Conservation (phyloP, 2,888 invertebrate genomes). For the Crocallis elinguaria region DNA sequence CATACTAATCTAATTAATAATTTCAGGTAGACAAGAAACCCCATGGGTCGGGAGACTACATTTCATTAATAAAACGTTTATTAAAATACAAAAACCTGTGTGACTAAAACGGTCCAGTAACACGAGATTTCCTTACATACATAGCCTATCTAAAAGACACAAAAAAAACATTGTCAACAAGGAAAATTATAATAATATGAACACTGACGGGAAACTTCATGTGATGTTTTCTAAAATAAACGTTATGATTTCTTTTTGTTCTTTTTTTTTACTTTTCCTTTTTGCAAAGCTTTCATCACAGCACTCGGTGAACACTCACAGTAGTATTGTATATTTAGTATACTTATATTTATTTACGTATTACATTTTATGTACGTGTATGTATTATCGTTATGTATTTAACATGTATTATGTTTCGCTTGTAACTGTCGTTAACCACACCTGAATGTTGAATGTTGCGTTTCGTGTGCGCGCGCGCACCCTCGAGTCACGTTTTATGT, state of each 20-base stretch:
- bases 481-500: constrained; percentile 42
- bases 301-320: constrained; percentile 83
- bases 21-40: constrained; percentile 83
- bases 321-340: constrained; percentile 66
- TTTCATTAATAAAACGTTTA: constrained; percentile 73
- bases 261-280: constrained; percentile 76
- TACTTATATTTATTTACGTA: constrained; percentile 53
- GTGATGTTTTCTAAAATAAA: constrained; percentile 66
- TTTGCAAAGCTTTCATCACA: constrained; percentile 82
- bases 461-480: constrained; percentile 42
- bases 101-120: constrained; percentile 71
- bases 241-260: constrained; percentile 70
- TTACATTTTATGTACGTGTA: constrained; percentile 44
- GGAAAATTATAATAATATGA: constrained; percentile 23
- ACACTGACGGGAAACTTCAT: constrained; percentile 34
- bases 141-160: constrained; percentile 38
- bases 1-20: constrained; percentile 84
- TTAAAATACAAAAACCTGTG: constrained; percentile 60
- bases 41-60: constrained; percentile 82
- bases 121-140: constrained; percentile 53
- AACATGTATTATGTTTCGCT: constrained; percentile 70
- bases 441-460: constrained; percentile 69
- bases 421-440: constrained; percentile 72
- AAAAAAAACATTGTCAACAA: constrained; percentile 30
- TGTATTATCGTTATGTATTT: constrained; percentile 45